Evolutionary conservation across 2,888 invertebrate species (phyloP), one percentile per base, ranked within the genome.

Genomic region (Rhorus exstirpatorius): DNA sequence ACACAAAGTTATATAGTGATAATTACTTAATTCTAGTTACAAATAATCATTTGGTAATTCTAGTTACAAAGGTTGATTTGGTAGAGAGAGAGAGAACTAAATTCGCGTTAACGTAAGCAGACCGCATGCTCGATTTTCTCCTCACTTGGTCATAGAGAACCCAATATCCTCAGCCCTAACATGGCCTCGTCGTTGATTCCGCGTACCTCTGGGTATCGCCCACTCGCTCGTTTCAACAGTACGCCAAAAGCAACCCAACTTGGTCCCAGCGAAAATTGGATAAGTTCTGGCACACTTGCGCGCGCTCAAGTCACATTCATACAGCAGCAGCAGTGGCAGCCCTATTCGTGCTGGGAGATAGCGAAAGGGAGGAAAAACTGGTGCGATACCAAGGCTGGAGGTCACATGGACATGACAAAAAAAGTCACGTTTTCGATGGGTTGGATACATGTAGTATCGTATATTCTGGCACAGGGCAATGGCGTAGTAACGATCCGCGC

Each of bases 261-360:
- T 49, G 67, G 68, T 49, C 21, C 12, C 49, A 53, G 46, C 61
- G 75, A 79, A 79, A 79, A 82, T 82, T 79, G 75, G 79, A 82
- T 82, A 79, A 79, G 75, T 82, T 82, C 65, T 60, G 65, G 44
- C 24, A 35, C 17, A 49, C 58, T 24, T 14, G 46, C 12, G 41
- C 10, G 26, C 7, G 19, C 26, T 19, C 60, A 8, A 38, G 61
- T 35, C 21, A 60, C 61, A 61, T 51, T 72, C 19, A 38, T 55
- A 41, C 24, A 24, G n/a, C 24, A 70, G 12, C 55, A 38, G 38
- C 49, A 51, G 10, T 2, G 35, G 60, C 38, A 35, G 17, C 35
- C n/a, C 10, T 6, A n/a, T 14, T 7, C 17, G 46, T 12, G 35
- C 19, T 70, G 35, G 17, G 10, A 31, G 46, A 24, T 4, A 49